Percentiles rank a stretch among this genome's conserved stretches.
phyloP scores from a whole-genome alignment of 2,797 vertebrate genomes.

The Amazonetta brasiliensis region DNA sequence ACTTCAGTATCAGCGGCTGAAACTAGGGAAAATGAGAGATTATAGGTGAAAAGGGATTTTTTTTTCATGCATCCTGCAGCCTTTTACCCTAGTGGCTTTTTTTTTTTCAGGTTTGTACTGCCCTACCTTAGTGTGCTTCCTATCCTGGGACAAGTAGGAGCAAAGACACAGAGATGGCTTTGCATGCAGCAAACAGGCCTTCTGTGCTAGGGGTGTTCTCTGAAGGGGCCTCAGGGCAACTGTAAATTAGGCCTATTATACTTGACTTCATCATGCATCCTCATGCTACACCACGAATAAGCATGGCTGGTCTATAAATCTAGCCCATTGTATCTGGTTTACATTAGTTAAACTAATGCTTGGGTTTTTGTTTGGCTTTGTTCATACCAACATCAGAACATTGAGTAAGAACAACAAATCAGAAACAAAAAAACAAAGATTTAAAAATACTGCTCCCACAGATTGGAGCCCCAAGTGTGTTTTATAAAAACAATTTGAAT shows the following conservation, averaged over 20 bases:
- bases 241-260: background rate
- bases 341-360: slow-evolving; percentile 65
- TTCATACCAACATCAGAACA: slow-evolving; percentile 54
- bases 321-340: slow-evolving; percentile 55
- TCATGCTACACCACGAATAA: slow-evolving; percentile 4
- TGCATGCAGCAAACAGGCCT: background rate
- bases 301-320: slow-evolving; percentile 18
- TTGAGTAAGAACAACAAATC: slow-evolving; percentile 56
- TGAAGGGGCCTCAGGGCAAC: background rate
- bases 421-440: slow-evolving; percentile 58
- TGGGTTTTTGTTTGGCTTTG: slow-evolving; percentile 63
- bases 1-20: background rate
- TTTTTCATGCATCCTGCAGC: background rate
- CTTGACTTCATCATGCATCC: background rate
- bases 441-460: slow-evolving; percentile 37
- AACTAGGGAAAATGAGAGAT: background rate
- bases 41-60: background rate
- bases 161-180: background rate
- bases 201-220: background rate
- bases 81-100: background rate
- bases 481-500: slow-evolving; percentile 60
- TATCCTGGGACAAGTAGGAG: background rate
- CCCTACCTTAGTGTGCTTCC: background rate
- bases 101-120: background rate
- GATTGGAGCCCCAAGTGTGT: slow-evolving; percentile 24